Evolutionary conservation across 2,113 vertebrate species (phyloP).

Genomic region (Xiphophorus couchianus): DNA sequence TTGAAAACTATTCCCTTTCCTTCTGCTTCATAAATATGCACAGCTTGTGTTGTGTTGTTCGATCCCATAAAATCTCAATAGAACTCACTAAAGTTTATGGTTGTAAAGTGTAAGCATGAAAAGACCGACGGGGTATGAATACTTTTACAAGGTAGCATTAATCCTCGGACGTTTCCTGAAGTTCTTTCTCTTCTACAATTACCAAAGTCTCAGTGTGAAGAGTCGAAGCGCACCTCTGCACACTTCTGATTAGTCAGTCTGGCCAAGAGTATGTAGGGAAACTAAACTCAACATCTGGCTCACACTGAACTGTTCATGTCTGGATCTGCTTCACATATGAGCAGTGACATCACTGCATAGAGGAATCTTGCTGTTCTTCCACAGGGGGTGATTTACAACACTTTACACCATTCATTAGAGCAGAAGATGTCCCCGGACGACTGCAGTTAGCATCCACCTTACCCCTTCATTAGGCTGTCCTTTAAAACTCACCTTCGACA

Average conservation of each 20-base stretch:
- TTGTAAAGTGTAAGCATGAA: neutral
- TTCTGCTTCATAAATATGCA: neutral
- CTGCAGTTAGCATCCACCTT: conserved; percentile 58
- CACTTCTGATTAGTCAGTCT: conserved; percentile 21
- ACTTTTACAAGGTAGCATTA: neutral
- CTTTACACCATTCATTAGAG: conserved; percentile 68
- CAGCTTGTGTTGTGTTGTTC: neutral
- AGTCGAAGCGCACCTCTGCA: neutral
- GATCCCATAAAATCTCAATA: neutral
- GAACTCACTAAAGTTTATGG: neutral
- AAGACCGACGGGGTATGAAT: too few relatives aligned
- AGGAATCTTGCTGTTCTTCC: conserved; percentile 75
- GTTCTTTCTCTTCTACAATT: conserved; percentile 1
- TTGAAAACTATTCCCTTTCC: neutral
- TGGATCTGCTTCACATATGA: conserved; percentile 79
- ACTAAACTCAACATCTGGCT: conserved; percentile 79
- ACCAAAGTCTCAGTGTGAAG: neutral
- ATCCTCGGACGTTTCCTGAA: neutral
- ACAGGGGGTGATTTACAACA: conserved; percentile 72
- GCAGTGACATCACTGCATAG: conserved; percentile 75
- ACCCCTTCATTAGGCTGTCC: conserved; percentile 63
- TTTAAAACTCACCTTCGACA: conserved; percentile 47
- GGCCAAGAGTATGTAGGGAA: conserved; percentile 33
- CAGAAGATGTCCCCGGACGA: conserved; percentile 36
- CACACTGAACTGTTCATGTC: conserved; percentile 74